A percentile compares a stretch with the other conserved stretches of the same genome.
Evolutionary conservation across 2,888 invertebrate species (phyloP).

Genomic region (Orthosia incerta): DNA sequence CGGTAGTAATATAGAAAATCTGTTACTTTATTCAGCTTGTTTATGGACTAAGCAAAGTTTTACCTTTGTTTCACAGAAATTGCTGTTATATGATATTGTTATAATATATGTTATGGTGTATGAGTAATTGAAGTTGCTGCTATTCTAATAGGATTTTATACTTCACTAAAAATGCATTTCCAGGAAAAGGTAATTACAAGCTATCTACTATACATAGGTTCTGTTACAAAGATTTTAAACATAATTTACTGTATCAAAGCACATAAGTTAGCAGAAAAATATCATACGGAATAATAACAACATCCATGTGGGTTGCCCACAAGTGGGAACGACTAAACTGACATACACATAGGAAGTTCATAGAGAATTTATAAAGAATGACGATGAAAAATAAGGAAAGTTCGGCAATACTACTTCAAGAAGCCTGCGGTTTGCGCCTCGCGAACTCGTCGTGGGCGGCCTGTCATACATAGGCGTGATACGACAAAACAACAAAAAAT

Average conservation of each 20-base stretch:
- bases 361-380: constrained; percentile 10
- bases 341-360: constrained; percentile 20
- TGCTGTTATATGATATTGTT: not conserved
- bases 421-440: constrained; percentile 26
- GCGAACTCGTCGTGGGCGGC: constrained; percentile 69
- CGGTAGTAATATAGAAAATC: not conserved
- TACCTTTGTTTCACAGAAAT: not conserved
- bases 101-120: not conserved
- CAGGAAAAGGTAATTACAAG: not conserved
- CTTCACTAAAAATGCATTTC: not conserved
- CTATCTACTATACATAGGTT: not conserved
- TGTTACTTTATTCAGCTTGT: not conserved
- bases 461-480: constrained; percentile 59
- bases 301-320: constrained; percentile 41
- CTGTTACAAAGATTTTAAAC: not conserved
- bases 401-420: constrained; percentile 30
- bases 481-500: constrained; percentile 41
- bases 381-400: constrained; percentile 15
- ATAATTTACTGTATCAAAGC: not conserved
- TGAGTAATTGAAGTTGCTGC: not conserved
- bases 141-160: constrained; percentile 34
- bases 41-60: constrained; percentile 14
- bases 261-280: constrained; percentile 21
- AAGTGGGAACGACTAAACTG: constrained; percentile 14
- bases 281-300: constrained; percentile 34